A percentile compares a stretch with the other conserved stretches of the same genome.
These are phyloP conservation scores for Gymnopithys bicolor DNA, from an alignment of 2,797 vertebrate species.

Conservation along the genomic window DNA sequence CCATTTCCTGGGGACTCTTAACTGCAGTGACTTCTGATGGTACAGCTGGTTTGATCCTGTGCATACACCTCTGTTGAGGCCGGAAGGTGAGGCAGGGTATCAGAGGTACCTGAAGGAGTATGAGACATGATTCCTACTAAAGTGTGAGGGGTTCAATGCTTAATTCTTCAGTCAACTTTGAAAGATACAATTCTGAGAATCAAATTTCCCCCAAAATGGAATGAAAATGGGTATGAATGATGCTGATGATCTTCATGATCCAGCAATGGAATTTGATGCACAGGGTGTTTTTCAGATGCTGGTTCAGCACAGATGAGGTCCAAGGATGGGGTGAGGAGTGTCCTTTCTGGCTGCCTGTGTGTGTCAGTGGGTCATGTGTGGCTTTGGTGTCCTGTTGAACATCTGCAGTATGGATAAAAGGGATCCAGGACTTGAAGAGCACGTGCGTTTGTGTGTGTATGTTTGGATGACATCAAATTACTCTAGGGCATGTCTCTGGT, in stretches of 20 bases:
- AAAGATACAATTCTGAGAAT: neutral
- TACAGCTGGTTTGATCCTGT: neutral
- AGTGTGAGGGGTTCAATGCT: neutral
- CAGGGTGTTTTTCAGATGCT: neutral
- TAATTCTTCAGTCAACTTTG: neutral
- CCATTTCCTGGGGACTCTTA: neutral
- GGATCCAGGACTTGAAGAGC: neutral
- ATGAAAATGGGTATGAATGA: neutral
- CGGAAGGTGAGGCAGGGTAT: neutral
- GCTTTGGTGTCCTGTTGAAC: neutral
- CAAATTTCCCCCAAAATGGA: neutral
- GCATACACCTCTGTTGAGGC: neutral
- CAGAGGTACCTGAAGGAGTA: neutral
- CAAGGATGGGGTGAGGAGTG: neutral
- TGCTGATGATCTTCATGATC: neutral
- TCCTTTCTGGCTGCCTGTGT: neutral
- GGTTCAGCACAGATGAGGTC: neutral
- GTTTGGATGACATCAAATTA: neutral
- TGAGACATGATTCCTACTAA: neutral
- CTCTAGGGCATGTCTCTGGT: neutral
- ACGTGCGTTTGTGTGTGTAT: accelerated
- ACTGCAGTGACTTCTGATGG: neutral
- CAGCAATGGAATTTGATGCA: neutral
- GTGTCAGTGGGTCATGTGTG: neutral
- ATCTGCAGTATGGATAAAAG: neutral